Base-by-base conservation (phyloP, 2,113 vertebrate species). In the Dinomys branickii region DNA sequence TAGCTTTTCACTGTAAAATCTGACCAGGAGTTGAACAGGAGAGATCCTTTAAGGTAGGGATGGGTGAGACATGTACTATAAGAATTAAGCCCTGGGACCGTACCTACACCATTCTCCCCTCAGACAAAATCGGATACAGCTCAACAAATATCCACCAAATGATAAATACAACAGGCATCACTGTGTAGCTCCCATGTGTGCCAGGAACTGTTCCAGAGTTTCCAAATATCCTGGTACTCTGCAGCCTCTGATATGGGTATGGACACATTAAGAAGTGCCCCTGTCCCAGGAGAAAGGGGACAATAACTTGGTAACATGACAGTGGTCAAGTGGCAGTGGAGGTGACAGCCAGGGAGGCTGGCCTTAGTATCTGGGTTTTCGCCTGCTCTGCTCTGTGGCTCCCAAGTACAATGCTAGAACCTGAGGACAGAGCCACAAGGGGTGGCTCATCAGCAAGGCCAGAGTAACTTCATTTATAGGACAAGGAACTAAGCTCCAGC, bases 31-130 rank as follows among this genome's bases (percentile, higher is more conserved):
- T n/a, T n/a, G n/a, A n/a, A n/a, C n/a, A n/a, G n/a, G n/a, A n/a
- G n/a, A 54, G n/a, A 30, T 22, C 35, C 44, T 16, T 16, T 8
- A 38, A 82, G 58, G 30, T 3, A 16, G 11, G 47, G 30, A 47
- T 2, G 0, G 35, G 16, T 63, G 8, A 12, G 1, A 30, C 5
- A 20, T 13, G 16, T 5, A 28, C 80, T 35, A 5, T 2, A 44
- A 84, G 38, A 59, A 52, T 4, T 44, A 85, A 47, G 44, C 26
- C 3, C 11, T 3, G 0, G 17, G 52, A 38, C 41, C 26, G n/a
- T 13, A 30, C 11, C 73, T 41, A 10, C 3, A 1, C 7, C 19
- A 58, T 47, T 73, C 35, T 84, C 54, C 73, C 54, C 4, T 38
- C 28, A 54, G 50, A 80, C 12, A 26, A 38, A 92, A 80, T 2